Base-by-base conservation (phyloP, 2,113 vertebrate species). In the Donacobius atricapilla region DNA sequence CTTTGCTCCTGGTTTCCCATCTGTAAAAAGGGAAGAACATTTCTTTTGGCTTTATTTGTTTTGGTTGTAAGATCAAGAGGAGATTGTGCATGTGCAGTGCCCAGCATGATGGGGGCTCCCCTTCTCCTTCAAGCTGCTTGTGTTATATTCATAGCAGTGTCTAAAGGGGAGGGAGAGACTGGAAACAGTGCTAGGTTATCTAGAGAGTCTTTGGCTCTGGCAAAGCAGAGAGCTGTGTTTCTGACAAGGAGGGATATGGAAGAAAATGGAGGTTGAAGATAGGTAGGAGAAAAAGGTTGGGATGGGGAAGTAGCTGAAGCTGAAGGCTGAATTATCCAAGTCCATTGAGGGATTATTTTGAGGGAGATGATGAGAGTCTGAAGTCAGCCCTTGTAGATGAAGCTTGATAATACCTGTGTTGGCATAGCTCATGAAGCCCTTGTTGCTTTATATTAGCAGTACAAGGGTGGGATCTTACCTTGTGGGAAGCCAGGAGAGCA, bases 1-100 rank as follows among this genome's bases (percentile, higher is more conserved):
- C 89, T 86, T 63, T 90, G 86, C 76, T 95, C 80, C 65, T 89
- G 40, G 63, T 58, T 95, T 94, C 71, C 87, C 81, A 87, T 78
- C 64, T 85, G 39, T 72, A 88, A 82, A 94, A 79, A 93, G 73
- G 56, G 73, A 84, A 93, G 45, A 96, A 90, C 92, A 60, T 82
- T 93, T 94, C 79, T 94, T 88, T 90, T 10, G 51, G 60, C n/a
- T 51, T 88, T 94, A 44, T 66, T 93, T 92, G 57, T 95, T 95
- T 89, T 54, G 73, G 63, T 87, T 82, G 28, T 64, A 50, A 77
- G 75, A 90, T 70, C 5, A 18, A 92, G 83, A 87, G 40, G 92
- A 70, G 15, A 47, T n/a, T n/a, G 1, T 60, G 37, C 24, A 7
- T 44, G 31, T 30, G 27, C 45, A 63, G 42, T 1, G 21, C 27